Conservation (phyloP, 2,797 vertebrate species). For the Coccyzus lansbergi region DNA sequence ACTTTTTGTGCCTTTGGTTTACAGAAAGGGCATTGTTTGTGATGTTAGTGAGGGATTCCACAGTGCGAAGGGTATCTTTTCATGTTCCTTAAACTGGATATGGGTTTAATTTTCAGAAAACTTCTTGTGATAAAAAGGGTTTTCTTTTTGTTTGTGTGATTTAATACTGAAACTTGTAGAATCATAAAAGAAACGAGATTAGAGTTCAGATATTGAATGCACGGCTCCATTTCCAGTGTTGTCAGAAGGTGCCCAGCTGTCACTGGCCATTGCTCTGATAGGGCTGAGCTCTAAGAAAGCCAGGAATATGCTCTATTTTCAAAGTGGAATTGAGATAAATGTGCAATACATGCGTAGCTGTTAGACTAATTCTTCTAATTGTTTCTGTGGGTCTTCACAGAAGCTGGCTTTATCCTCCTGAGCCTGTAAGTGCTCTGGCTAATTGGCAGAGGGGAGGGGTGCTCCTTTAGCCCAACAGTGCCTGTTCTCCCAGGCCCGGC, state of each 20-base stretch:
- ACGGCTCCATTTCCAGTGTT: background rate
- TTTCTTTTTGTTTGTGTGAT: background rate
- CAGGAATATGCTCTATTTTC: background rate
- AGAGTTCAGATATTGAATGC: background rate
- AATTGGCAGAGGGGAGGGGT: background rate
- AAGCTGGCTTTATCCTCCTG: background rate
- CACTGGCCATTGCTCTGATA: background rate
- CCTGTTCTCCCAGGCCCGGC: background rate
- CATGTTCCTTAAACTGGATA: background rate
- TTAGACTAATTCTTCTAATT: slow-evolving; percentile 41
- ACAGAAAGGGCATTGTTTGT: background rate
- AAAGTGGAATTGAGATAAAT: slow-evolving; percentile 32
- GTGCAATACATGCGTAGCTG: background rate
- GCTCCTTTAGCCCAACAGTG: background rate
- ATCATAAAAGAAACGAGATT: background rate
- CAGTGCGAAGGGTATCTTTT: background rate
- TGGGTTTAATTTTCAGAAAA: background rate
- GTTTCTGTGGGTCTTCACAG: slow-evolving; percentile 21
- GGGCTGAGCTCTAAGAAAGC: background rate
- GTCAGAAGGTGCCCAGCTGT: background rate
- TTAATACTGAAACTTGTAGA: background rate
- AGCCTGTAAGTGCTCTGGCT: background rate
- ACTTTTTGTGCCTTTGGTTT: background rate
- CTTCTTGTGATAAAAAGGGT: background rate
- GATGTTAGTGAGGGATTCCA: too few relatives aligned